Base-by-base conservation (phyloP, 2,888 invertebrate genomes). In the Malacosoma neustria region DNA sequence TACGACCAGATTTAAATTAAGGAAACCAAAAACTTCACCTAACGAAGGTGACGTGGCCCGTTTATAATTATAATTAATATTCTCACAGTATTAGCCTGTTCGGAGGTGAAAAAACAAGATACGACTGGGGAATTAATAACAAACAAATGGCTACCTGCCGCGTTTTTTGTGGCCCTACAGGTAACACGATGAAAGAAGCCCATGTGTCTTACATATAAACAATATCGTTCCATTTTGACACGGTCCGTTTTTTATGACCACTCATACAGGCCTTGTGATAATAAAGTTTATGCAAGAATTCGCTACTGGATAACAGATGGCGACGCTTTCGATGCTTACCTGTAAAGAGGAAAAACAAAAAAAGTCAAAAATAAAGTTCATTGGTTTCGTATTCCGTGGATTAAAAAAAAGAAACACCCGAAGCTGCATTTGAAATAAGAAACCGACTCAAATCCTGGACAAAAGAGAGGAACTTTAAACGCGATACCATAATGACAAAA, bases 11-110 rank as follows among this genome's bases (percentile, higher is more conserved):
- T 82, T 81, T 77, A 77, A 75, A 80, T 75, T 77, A 76, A 64
- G 7, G 69, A 66, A 73, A 71, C 72, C 61, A 71, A 77, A 74
- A 68, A 68, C 66, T 66, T 70, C 73, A 70, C 69, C 59, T 65
- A 73, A 70, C 70, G 70, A 75, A 75, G 72, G 71, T 75, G 77
- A 71, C 72, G 76, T 77, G 58, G 60, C 65, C 74, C 79, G 84
- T 77, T 84, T 81, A 84, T 82, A 85, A 85, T 82, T 82, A 81
- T 85, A 85, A 85, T 85, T 85, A 85, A 85, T 85, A 85, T 80
- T 84, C 85, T 79, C 76, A 80, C 79, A 75, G 80, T 76, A 82
- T 82, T 77, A 84, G 79, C 77, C 71, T 75, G 79, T 80, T 69
- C 72, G 80, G 70, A 61, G 64, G 60, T 58, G 36, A 41, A 80